phyloP scores from a whole-genome alignment of 2,113 vertebrate species.

The Alligator mississippiensis region DNA sequence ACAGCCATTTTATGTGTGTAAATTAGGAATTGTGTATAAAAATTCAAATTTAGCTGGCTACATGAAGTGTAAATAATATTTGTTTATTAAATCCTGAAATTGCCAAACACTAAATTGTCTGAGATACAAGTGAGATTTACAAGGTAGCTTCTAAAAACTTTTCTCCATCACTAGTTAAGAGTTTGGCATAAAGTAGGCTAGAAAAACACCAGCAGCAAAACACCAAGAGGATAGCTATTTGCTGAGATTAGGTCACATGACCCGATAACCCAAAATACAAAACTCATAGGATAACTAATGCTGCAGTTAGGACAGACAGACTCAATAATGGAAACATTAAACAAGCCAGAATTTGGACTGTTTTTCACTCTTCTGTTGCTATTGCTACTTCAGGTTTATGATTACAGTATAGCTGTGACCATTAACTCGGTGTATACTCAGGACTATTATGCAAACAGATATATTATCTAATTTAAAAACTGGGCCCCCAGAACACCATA shows the following conservation, averaged over 20 bases:
- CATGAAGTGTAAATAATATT: neutral
- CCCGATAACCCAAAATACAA: neutral
- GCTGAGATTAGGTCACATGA: neutral
- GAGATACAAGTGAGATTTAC: neutral
- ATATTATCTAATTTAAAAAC: neutral
- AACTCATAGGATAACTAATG: neutral
- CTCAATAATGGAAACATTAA: neutral
- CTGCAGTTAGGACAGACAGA: neutral
- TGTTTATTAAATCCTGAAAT: neutral
- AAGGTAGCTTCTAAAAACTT: neutral
- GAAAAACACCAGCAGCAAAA: neutral
- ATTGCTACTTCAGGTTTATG: neutral
- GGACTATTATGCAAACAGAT: too few species aligned
- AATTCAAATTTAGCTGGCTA: neutral
- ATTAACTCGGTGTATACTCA: neutral
- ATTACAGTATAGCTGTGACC: neutral
- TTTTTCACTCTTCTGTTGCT: neutral
- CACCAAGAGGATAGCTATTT: neutral
- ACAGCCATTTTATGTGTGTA: neutral
- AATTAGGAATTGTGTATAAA: neutral
- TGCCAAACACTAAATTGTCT: neutral
- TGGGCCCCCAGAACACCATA: neutral
- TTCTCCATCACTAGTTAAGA: neutral
- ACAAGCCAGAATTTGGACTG: neutral
- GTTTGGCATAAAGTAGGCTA: too few species aligned